Conservation (phyloP, 2,888 invertebrate genomes). For the Habroteleia sp. region DNA sequence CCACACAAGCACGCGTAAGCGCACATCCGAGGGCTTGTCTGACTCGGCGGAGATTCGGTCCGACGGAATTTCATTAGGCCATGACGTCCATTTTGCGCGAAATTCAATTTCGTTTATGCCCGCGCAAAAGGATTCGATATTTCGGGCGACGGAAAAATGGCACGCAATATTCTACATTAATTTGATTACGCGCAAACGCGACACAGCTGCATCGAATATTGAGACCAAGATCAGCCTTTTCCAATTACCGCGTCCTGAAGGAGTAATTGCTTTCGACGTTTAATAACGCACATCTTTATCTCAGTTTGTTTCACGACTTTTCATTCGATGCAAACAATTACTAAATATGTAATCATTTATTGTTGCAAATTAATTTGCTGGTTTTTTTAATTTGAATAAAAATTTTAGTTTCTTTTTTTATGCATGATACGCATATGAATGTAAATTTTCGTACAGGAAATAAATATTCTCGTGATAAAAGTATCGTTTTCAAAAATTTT, state of each 20-base stretch:
- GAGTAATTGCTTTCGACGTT: constrained; percentile 23
- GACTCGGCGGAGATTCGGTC: constrained; percentile 29
- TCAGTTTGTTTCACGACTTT: too few species aligned
- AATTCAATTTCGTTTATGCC: constrained; percentile 49
- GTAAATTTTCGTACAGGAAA: too few species aligned
- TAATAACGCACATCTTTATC: too few species aligned
- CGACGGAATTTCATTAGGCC: constrained; percentile 54
- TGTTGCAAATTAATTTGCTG: too few species aligned
- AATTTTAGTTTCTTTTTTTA: too few species aligned
- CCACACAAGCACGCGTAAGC: not conserved
- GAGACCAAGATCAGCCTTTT: constrained; percentile 14
- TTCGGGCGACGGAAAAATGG: constrained; percentile 35
- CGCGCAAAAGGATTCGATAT: constrained; percentile 39
- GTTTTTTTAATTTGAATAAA: too few species aligned
- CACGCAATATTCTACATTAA: constrained; percentile 41
- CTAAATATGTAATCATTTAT: too few species aligned
- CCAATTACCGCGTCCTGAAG: not conserved
- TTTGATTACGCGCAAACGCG: constrained; percentile 24
- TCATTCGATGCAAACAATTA: too few species aligned
- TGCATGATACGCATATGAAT: too few species aligned
- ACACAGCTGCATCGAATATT: not conserved
- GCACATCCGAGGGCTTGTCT: constrained; percentile 4
- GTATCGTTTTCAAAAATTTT: too few species aligned
- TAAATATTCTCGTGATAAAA: too few species aligned
- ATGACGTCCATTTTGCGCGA: constrained; percentile 51